Evolutionary conservation across 2,797 vertebrate species (phyloP).

Genomic region (Dendrocincla fuliginosa): DNA sequence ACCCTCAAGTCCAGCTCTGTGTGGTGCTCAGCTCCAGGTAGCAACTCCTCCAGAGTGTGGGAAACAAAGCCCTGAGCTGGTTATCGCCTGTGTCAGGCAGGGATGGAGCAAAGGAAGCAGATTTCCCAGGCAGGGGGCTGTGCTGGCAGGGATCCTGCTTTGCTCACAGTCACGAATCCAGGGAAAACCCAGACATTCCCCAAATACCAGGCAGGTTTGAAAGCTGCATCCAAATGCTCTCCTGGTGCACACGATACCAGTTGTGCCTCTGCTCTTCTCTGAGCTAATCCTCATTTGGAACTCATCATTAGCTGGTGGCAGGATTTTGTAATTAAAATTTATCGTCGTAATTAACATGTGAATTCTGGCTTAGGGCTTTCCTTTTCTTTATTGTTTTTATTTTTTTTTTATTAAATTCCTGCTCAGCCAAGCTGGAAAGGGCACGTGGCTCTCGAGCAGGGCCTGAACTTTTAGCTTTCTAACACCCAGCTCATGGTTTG

Average conservation of each 20-base stretch:
- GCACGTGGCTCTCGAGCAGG: background rate
- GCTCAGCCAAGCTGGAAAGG: background rate
- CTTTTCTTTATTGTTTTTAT: background rate
- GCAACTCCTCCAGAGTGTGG: background rate
- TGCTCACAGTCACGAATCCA: background rate
- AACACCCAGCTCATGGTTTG: background rate
- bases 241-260: rapidly evolving
- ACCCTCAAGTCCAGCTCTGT: background rate
- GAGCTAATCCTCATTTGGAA: background rate
- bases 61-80: background rate
- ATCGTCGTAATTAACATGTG: background rate
- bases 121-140: background rate
- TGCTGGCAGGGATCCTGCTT: background rate
- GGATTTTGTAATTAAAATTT: background rate
- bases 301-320: background rate
- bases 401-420: background rate
- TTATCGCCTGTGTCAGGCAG: background rate
- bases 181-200: background rate
- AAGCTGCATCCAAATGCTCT: background rate
- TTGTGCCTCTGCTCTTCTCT: background rate
- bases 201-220: background rate
- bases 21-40: background rate
- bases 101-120: background rate
- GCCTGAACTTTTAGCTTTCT: background rate
- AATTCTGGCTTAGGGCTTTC: background rate